Percentiles rank a stretch among this genome's conserved stretches.
Conservation (phyloP, 2,797 vertebrate genomes). For the Sebastes iracundus region DNA sequence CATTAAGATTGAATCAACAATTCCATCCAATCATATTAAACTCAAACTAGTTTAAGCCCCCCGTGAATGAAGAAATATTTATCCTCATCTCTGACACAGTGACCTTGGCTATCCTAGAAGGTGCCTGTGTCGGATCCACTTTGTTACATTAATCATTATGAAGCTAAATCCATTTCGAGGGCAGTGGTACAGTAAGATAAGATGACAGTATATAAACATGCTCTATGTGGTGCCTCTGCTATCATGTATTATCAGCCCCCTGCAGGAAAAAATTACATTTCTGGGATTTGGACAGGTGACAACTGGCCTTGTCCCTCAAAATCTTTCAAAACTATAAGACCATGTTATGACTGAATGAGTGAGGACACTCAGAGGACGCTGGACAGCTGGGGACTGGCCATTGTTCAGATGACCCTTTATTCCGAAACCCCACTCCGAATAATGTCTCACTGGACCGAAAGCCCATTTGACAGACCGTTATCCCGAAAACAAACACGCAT, state of each 20-base stretch:
- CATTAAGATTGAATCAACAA: background rate
- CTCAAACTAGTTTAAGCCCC: background rate
- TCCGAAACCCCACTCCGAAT: too few species aligned
- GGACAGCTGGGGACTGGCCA: too few species aligned
- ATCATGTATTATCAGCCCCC: background rate
- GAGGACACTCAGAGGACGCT: too few species aligned
- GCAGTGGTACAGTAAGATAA: conserved; percentile 1
- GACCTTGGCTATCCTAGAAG: conserved; percentile 2
- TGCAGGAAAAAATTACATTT: background rate
- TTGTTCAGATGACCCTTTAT: too few species aligned
- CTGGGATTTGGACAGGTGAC: background rate
- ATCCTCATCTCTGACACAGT: background rate
- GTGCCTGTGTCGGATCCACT: background rate
- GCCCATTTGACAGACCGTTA: too few species aligned
- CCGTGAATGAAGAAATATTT: background rate
- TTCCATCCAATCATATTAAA: background rate
- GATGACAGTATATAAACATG: conserved; percentile 3
- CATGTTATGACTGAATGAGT: background rate
- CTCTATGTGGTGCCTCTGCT: background rate
- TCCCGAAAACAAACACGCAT: too few species aligned
- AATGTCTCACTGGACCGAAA: too few species aligned
- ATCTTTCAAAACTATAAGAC: background rate
- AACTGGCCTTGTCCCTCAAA: background rate
- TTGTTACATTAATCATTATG: conserved; percentile 14
- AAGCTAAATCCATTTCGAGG: background rate